Conservation (phyloP, 2,113 vertebrate species). For the Rana temporaria region DNA sequence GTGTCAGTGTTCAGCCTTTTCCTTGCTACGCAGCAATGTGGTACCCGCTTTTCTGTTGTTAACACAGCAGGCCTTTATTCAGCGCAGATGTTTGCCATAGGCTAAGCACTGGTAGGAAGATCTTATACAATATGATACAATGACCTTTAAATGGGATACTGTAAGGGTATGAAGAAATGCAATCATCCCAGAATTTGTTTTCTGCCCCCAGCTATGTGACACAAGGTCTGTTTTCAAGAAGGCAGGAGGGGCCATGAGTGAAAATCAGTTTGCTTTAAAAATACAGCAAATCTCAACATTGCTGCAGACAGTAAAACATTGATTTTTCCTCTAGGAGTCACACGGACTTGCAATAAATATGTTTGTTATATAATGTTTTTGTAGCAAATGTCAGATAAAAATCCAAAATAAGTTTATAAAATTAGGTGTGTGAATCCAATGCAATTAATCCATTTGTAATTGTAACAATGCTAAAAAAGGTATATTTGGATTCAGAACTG, state of each 20-base stretch:
- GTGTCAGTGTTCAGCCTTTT: neutral
- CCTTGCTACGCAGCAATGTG: neutral
- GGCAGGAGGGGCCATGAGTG: conserved; percentile 3
- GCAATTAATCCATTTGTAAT: too few relatives aligned
- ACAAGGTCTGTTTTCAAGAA: conserved; percentile 6
- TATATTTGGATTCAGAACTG: too few relatives aligned
- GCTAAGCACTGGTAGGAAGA: conserved; percentile 20
- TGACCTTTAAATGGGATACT: conserved; percentile 42
- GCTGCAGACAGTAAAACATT: neutral
- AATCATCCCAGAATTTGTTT: conserved; percentile 29
- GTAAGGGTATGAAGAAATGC: neutral
- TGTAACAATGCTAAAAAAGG: too few relatives aligned
- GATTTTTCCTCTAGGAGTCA: too few relatives aligned
- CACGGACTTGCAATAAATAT: too few relatives aligned
- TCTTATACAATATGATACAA: conserved; percentile 30
- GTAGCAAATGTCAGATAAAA: too few relatives aligned
- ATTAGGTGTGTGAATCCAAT: too few relatives aligned
- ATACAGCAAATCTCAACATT: neutral
- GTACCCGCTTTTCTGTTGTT: conserved; percentile 14
- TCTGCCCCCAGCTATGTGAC: conserved; percentile 20
- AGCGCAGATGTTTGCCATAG: conserved; percentile 30
- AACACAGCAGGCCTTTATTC: conserved; percentile 40
- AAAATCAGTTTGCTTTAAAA: conserved; percentile 22
- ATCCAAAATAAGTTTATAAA: too few relatives aligned
- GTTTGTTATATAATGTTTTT: too few relatives aligned